phyloP scores from a whole-genome alignment of 2,113 vertebrate genomes.

The Microcebus lehilahytsara region DNA sequence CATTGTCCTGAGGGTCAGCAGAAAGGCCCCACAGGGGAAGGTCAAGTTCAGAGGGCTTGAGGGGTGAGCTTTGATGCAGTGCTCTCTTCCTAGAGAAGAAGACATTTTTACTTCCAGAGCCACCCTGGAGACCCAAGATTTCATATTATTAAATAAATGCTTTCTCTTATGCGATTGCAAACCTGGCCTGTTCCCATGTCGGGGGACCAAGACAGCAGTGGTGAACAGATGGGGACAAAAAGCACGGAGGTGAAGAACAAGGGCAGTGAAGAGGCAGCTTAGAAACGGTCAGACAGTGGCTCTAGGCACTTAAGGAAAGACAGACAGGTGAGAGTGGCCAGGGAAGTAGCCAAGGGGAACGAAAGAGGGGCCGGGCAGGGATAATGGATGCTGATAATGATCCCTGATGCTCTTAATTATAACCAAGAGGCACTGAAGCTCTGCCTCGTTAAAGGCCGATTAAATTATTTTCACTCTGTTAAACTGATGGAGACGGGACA shows the following conservation, averaged over 20 bases:
- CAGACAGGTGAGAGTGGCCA: neutral
- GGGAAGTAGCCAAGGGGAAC: neutral
- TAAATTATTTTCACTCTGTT: slow-evolving; percentile 58
- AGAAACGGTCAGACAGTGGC: neutral
- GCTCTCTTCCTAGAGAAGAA: neutral
- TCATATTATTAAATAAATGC: neutral
- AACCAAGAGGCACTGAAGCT: neutral
- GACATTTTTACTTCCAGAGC: neutral
- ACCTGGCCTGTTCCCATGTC: accelerated
- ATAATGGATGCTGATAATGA: neutral
- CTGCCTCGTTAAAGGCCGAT: slow-evolving; percentile 42
- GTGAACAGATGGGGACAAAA: neutral
- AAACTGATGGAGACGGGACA: neutral
- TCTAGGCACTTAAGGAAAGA: neutral
- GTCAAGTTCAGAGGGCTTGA: neutral
- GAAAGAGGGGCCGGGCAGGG: neutral
- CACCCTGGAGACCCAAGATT: neutral
- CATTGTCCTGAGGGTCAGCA: neutral
- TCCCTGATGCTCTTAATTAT: neutral
- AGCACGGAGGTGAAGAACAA: neutral
- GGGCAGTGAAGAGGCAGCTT: neutral
- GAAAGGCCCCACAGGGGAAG: neutral
- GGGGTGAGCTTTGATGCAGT: neutral
- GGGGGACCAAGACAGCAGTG: neutral
- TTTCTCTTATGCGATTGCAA: neutral